Evolutionary conservation across 2,797 vertebrate species (phyloP).

Genomic region (Limosa lapponica): DNA sequence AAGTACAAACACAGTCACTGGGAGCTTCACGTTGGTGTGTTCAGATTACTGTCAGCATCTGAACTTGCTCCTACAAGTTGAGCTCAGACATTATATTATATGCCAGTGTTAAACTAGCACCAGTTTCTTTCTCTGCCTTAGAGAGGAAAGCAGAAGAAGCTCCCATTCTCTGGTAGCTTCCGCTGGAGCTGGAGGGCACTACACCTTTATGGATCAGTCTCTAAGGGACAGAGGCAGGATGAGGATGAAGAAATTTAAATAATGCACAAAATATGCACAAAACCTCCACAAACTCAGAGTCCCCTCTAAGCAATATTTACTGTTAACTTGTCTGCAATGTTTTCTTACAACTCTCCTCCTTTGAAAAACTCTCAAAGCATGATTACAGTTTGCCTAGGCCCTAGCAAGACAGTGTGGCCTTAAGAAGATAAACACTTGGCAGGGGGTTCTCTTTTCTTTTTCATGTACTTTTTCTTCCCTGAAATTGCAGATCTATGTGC

Average conservation of each 20-base stretch:
- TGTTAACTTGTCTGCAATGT: not conserved
- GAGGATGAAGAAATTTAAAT: not conserved
- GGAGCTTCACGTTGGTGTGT: not conserved
- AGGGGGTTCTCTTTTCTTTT: not conserved
- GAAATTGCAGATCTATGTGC: not conserved
- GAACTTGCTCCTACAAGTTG: not conserved
- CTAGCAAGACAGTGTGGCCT: constrained; percentile 10
- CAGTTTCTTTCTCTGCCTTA: not conserved
- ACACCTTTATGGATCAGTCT: not conserved
- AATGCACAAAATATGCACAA: not conserved
- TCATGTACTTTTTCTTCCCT: not conserved
- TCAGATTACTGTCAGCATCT: not conserved
- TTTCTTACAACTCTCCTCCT: not conserved
- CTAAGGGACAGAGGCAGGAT: not conserved
- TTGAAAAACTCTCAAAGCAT: constrained; percentile 29
- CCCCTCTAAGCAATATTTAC: not conserved
- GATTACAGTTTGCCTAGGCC: not conserved
- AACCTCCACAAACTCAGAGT: not conserved
- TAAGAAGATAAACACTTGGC: constrained; percentile 44
- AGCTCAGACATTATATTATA: not conserved
- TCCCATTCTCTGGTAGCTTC: not conserved
- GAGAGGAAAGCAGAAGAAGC: not conserved
- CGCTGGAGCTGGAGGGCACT: not conserved
- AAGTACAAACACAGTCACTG: not conserved
- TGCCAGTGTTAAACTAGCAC: not conserved